A percentile compares a stretch with the other conserved stretches of the same genome.
These are phyloP conservation scores for Allolobophora icterica DNA, from an alignment of 2,888 invertebrate species.

Conservation along the genomic window DNA sequence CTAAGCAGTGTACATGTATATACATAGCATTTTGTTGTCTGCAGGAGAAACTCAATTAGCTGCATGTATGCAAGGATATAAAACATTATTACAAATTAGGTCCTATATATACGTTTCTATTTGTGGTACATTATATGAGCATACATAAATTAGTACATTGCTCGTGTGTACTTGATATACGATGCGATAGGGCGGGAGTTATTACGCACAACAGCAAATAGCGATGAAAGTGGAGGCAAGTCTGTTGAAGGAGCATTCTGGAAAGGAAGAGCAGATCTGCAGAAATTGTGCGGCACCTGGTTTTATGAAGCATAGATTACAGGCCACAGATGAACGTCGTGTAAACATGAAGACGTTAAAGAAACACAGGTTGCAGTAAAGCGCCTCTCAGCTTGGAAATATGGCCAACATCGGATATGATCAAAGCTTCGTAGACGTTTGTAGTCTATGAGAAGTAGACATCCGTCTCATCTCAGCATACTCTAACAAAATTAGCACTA, in stretches of 20 bases:
- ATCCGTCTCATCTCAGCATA: background rate
- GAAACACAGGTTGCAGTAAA: background rate
- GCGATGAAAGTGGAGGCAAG: background rate
- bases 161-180: background rate
- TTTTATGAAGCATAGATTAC: background rate
- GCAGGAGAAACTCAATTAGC: too few relatives aligned
- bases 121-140: background rate
- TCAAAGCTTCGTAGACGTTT: constrained; percentile 7
- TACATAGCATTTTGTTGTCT: too few relatives aligned
- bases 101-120: background rate
- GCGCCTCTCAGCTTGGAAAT: background rate
- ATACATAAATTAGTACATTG: background rate
- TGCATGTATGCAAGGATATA: background rate
- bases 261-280: background rate
- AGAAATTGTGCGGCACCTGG: background rate
- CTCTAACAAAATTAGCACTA: background rate
- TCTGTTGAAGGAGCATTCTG: background rate
- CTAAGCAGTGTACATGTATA: too few relatives aligned
- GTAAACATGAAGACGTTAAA: background rate
- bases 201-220: background rate
- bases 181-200: background rate
- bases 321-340: background rate
- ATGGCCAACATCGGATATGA: background rate
- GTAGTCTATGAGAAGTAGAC: background rate
- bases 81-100: background rate